Evolutionary conservation across 2,888 invertebrate genomes (phyloP).

Genomic region (Trachelus stipa): DNA sequence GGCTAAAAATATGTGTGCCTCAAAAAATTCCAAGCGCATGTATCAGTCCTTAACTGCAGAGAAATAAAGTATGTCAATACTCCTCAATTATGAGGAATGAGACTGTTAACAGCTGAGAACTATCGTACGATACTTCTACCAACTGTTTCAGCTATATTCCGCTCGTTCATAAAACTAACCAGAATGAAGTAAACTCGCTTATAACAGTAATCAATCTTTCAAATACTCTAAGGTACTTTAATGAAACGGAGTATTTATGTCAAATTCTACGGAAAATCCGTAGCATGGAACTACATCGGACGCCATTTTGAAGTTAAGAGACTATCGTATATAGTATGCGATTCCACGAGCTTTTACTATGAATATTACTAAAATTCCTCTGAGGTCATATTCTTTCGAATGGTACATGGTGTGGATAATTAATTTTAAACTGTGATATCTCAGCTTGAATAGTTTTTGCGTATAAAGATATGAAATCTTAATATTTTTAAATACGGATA

Average conservation of each 20-base stretch:
- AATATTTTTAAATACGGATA: too few species aligned
- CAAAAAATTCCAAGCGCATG: too few species aligned
- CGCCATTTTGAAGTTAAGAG: neutral
- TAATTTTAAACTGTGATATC: too few species aligned
- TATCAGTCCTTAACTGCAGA: neutral
- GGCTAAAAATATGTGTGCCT: neutral
- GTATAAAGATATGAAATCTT: too few species aligned
- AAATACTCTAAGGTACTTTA: too few species aligned
- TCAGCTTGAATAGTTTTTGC: too few species aligned
- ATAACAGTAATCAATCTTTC: neutral
- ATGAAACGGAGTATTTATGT: too few species aligned
- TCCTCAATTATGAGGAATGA: neutral
- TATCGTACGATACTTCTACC: neutral
- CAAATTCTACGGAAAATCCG: too few species aligned
- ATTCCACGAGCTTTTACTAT: neutral
- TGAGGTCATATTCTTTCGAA: too few species aligned
- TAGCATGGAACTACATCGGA: neutral
- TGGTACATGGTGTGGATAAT: too few species aligned
- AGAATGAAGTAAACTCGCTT: neutral
- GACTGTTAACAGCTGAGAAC: neutral
- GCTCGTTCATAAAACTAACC: neutral
- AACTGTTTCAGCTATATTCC: neutral
- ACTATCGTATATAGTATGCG: neutral
- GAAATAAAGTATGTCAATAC: neutral
- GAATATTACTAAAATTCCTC: neutral